These are phyloP conservation scores for Omphaloscelis lunosa DNA, from an alignment of 2,888 invertebrate species.

Conservation along the genomic window DNA sequence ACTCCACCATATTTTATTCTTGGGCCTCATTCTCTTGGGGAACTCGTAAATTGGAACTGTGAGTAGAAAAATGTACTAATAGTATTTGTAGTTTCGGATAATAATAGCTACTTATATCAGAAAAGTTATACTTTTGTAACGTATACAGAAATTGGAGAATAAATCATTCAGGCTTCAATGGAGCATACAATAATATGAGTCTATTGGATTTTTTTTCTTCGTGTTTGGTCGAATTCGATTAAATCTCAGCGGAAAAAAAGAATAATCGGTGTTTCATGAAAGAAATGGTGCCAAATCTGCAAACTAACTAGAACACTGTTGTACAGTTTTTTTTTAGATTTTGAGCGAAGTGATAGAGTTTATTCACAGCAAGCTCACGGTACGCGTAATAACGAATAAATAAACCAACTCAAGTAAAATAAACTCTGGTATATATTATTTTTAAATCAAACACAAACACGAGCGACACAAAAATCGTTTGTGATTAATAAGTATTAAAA, in stretches of 20 bases:
- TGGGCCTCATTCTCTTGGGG: conserved; percentile 20
- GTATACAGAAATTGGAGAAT: not conserved
- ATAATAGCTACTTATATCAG: not conserved
- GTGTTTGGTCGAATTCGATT: not conserved
- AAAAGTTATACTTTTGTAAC: not conserved
- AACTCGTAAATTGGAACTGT: conserved; percentile 9
- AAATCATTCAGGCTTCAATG: not conserved
- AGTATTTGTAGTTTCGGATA: conserved; percentile 23
- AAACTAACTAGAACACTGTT: not conserved
- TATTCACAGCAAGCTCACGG: no score
- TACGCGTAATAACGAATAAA: no score
- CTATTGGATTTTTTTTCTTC: not conserved
- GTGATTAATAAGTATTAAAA: not conserved
- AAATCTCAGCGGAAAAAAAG: not conserved
- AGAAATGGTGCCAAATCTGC: not conserved
- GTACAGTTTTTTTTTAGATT: no score
- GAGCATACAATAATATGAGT: not conserved
- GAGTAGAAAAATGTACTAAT: not conserved
- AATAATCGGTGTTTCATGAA: not conserved
- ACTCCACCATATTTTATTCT: conserved; percentile 4
- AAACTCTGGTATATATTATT: no score
- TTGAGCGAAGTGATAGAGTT: no score
- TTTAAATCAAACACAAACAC: not conserved
- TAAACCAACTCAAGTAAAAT: no score
- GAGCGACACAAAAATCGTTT: not conserved